These are phyloP conservation scores for Drosophila chauvacae DNA, from an alignment of 1,140 invertebrate species.

Conservation along the genomic window DNA sequence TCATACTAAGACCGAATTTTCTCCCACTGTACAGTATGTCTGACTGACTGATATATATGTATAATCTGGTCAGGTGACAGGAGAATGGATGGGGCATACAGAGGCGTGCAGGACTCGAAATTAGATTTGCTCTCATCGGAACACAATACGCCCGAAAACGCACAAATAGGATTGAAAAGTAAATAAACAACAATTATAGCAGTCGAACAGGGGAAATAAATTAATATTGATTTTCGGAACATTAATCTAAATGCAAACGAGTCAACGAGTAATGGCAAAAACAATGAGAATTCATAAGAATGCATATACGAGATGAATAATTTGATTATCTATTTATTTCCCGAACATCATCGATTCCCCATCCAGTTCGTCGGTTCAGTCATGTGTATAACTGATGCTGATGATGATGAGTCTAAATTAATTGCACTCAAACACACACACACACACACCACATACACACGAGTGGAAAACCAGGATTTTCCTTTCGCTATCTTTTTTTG, in stretches of 20 bases:
- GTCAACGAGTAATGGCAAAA: conserved; percentile 32
- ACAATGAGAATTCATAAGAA: conserved; percentile 34
- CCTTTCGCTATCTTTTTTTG: conserved; percentile 2
- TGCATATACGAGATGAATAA: conserved; percentile 37
- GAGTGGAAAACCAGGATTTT: conserved; percentile 6
- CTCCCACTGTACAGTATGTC: background rate
- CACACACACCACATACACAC: conserved; percentile 3
- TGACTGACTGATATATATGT: conserved; percentile 15
- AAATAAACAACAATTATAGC: conserved; percentile 54
- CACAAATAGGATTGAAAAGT: conserved; percentile 44
- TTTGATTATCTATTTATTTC: conserved; percentile 44
- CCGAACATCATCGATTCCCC: conserved; percentile 12
- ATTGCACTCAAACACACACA: conserved; percentile 15
- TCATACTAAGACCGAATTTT: background rate
- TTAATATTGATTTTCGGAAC: conserved; percentile 49
- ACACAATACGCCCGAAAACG: conserved; percentile 26
- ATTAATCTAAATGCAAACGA: conserved; percentile 52
- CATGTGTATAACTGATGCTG: conserved; percentile 54
- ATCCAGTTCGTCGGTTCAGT: conserved; percentile 22
- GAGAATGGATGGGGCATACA: conserved; percentile 1
- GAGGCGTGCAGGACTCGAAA: conserved; percentile 44
- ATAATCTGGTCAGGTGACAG: conserved; percentile 9
- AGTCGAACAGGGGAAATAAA: conserved; percentile 35
- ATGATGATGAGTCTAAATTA: conserved; percentile 50
- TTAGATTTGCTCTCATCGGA: conserved; percentile 40